phyloP scores from a whole-genome alignment of 2,797 vertebrate genomes.

The Monodelphis domestica region DNA sequence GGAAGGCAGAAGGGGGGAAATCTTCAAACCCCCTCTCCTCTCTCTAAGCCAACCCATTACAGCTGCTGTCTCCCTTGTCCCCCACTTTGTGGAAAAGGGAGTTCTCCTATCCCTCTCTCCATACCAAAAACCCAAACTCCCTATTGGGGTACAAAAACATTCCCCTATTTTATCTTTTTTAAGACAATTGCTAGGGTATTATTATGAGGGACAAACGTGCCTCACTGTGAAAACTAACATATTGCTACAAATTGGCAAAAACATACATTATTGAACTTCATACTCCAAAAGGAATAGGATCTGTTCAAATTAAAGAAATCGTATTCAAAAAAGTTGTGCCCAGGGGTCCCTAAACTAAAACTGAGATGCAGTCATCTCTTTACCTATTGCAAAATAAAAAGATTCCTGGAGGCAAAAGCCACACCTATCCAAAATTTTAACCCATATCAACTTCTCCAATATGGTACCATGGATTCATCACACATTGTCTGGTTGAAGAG shows the following conservation, averaged over 20 bases:
- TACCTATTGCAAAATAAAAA: not conserved
- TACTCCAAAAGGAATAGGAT: not conserved
- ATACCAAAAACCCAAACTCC: too few relatives aligned
- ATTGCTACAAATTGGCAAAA: slow-evolving; percentile 6
- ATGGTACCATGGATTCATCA: not conserved
- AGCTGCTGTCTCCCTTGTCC: too few relatives aligned
- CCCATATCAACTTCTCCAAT: not conserved
- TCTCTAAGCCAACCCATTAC: too few relatives aligned
- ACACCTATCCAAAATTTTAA: not conserved
- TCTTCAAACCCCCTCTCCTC: too few relatives aligned
- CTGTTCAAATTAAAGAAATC: slow-evolving; percentile 39
- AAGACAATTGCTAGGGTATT: not conserved
- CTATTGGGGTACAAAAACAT: too few relatives aligned
- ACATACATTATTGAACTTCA: slow-evolving; percentile 28
- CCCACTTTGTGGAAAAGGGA: too few relatives aligned
- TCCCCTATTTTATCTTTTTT: too few relatives aligned
- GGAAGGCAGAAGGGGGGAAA: too few relatives aligned
- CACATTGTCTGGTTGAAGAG: not conserved
- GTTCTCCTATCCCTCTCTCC: too few relatives aligned
- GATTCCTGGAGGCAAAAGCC: not conserved
- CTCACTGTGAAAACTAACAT: slow-evolving; percentile 36
- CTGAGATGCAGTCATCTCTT: not conserved
- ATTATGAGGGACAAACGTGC: slow-evolving; percentile 9
- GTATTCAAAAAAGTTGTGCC: not conserved
- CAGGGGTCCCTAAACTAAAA: not conserved